These are phyloP conservation scores for Australoheros facetus DNA, from an alignment of 2,797 vertebrate genomes.

Conservation along the genomic window DNA sequence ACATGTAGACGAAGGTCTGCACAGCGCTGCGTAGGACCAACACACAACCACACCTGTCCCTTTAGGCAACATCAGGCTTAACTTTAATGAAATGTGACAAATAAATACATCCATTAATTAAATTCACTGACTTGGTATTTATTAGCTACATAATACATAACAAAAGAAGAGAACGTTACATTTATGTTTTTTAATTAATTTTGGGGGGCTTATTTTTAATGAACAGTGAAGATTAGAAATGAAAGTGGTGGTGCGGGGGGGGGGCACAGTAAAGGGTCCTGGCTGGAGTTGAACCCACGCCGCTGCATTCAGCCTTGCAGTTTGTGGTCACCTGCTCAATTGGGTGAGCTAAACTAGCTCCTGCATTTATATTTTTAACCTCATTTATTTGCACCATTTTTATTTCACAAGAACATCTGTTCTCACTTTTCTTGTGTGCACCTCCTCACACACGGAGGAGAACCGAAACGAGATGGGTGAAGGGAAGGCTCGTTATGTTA, in stretches of 20 bases:
- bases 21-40: neutral
- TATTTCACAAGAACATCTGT: too few relatives aligned
- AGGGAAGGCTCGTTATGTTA: neutral
- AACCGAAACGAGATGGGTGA: neutral
- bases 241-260: rapidly evolving
- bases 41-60: neutral
- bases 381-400: too few relatives aligned
- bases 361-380: too few relatives aligned
- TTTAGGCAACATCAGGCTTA: neutral
- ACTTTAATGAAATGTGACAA: neutral
- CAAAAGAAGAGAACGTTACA: too few relatives aligned
- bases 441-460: neutral
- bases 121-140: rapidly evolving
- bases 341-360: too few relatives aligned
- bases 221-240: neutral
- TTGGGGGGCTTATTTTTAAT: neutral
- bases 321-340: rapidly evolving
- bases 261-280: neutral
- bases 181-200: neutral
- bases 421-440: too few relatives aligned
- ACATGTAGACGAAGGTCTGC: neutral
- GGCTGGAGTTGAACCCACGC: neutral
- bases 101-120: rapidly evolving
- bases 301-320: neutral
- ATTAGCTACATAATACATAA: neutral